Base-by-base conservation (phyloP, 2,113 vertebrate species). In the Tupaia chinensis region DNA sequence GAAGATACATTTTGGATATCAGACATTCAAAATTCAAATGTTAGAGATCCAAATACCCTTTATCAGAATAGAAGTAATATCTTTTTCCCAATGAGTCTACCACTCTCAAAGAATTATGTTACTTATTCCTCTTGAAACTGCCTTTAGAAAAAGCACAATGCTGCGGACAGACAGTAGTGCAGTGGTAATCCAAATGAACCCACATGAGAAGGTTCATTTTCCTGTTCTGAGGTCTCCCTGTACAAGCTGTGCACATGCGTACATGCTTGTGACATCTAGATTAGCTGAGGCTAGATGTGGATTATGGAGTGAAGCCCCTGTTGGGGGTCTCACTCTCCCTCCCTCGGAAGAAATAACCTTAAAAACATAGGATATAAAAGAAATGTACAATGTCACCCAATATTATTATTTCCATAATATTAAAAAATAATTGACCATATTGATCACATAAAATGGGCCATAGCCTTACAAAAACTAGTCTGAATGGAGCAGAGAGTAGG, bases 11-110 rank as follows among this genome's bases (percentile, higher is more conserved):
- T 44, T 44, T 44, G 44, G 44, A 44, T 63, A 89, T 61, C 60
- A 73, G 13, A 84, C 74, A 89, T n/a, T 60, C 17, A 94, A 92
- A 73, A 85, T n/a, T 60, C 17, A 94, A 92, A 73, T 80, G 11
- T 32, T 72, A 66, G 92, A 88, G n/a, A 53, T 87, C 74, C 29
- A 84, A 79, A 93, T n/a, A 82, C 17, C 3, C 60, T 84, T 74
- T 69, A 19, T 68, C 27, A 66, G n/a, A 84, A 2, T 92, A 17
- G 7, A 72, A 17, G 11, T 83, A 53, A 61, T 88, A 84, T 58
- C 44, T 88, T 84, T 73, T 61, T 66, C 88, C 27, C 84, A 76
- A 74, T 56, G 15, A 80, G 20, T 92, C 61, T 89, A 66, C 14
- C 15, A 14, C 56, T 94, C 22, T 94, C 29, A 60, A 92, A 73